phyloP scores from a whole-genome alignment of 2,888 invertebrate species.

The Alloscopus bannaensis region DNA sequence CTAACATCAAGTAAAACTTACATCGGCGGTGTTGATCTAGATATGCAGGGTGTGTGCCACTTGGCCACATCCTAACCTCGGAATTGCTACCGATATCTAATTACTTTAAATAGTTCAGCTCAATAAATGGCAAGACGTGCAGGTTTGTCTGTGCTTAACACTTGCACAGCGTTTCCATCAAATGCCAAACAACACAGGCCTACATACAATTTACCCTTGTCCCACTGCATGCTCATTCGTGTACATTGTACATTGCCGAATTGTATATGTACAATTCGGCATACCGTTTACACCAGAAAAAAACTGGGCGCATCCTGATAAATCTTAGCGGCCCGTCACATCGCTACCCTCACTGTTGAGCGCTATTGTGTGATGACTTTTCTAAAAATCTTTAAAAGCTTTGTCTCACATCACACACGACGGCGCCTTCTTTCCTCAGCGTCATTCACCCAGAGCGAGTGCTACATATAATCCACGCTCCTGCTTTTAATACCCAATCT shows the following conservation, averaged over 20 bases:
- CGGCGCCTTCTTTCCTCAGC: neutral
- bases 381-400: conserved; percentile 30
- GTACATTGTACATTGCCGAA: too few species aligned
- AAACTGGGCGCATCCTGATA: neutral
- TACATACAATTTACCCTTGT: conserved; percentile 24
- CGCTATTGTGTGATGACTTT: conserved; percentile 20
- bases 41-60: neutral
- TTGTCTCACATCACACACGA: neutral
- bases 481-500: too few species aligned
- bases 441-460: too few species aligned
- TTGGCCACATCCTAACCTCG: neutral
- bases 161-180: too few species aligned
- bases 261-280: too few species aligned
- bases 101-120: neutral
- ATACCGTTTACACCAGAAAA: neutral
- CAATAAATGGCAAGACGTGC: neutral
- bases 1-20: too few species aligned
- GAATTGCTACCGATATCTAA: too few species aligned
- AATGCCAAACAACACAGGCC: too few species aligned
- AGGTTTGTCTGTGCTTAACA: neutral
- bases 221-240: neutral
- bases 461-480: too few species aligned
- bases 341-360: too few species aligned
- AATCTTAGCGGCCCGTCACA: neutral
- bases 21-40: too few species aligned